Base-by-base conservation (phyloP, 1,140 invertebrate species). In the Anastrepha obliqua region DNA sequence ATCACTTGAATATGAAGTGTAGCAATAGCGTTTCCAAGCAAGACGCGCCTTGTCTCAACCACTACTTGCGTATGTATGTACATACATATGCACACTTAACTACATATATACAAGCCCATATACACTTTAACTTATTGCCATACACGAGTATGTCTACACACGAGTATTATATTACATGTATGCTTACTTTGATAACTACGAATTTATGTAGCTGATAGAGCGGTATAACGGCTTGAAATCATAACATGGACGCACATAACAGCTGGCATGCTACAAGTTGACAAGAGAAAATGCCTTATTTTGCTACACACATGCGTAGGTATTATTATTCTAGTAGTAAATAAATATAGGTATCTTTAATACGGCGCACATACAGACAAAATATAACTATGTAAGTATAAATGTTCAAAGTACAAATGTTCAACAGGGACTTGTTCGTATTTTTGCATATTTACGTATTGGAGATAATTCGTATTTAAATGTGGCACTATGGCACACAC, bases 31-130 rank as follows among this genome's bases (percentile, higher is more conserved):
- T 81, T 62, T 55, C n/a, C 15, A 81, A 81, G 47, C 74, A 81
- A 81, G 74, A 55, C 47, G 74, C 74, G 74, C n/a, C 74, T 55
- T 81, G 74, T 81, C 74, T 55, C 74, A 81, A 81, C 74, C 20
- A 81, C 74, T 58, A 81, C 74, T 81, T 81, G 17, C 9, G 74
- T 47, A 51, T n/a, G n/a, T 29, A 55, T 62, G 60, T 47, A 55
- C 64, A 67, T 67, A 3, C n/a, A 67, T 67, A 39, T n/a, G 13
- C 4, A 17, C 4, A 62, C 15, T 62, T 62, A 17, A 62, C 60
- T 62, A 17, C 60, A 55, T 62, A 29, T 29, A 29, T 29, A 29
- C 29, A 29, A 29, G 29, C 29, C 29, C 29, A 29, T 29, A 29
- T 29, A 29, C 29, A 29, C 29, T 29, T 29, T 29, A 29, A 29